These are phyloP conservation scores for Parazoanthus darwini DNA, from an alignment of 92 coral and sea anemone species.

Conservation along the genomic window DNA sequence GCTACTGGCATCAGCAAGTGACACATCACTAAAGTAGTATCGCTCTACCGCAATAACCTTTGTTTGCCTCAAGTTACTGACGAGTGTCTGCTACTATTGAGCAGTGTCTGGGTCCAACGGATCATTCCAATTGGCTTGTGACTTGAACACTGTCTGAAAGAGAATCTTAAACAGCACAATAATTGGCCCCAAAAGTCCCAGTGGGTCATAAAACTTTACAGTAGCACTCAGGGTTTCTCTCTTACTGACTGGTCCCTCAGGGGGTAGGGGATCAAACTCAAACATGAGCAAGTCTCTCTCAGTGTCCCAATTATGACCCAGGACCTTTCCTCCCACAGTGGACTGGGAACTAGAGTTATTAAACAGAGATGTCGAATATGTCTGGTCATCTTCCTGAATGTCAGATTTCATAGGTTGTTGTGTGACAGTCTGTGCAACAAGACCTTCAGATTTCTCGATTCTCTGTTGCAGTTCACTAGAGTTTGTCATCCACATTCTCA, in stretches of 20 bases:
- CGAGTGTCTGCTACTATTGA: constrained; percentile 44
- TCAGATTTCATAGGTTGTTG: neutral
- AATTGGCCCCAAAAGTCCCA: constrained; percentile 57
- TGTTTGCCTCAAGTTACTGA: constrained; percentile 35
- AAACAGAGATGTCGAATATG: constrained; percentile 44
- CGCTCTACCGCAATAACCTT: constrained; percentile 34
- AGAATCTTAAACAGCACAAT: constrained; percentile 52
- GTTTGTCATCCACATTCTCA: constrained; percentile 56
- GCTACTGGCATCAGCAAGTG: constrained; percentile 13
- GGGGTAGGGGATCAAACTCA: constrained; percentile 28
- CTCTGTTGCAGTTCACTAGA: constrained; percentile 17
- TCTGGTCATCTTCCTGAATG: constrained; percentile 42
- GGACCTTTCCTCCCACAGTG: constrained; percentile 34
- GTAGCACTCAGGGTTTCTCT: constrained; percentile 48
- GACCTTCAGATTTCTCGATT: constrained; percentile 38
- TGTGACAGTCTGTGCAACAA: neutral
- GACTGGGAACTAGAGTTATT: constrained; percentile 12
- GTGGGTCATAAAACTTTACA: constrained; percentile 57
- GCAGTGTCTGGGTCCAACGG: constrained; percentile 35
- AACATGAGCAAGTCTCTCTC: constrained; percentile 28
- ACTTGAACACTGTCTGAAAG: constrained; percentile 51
- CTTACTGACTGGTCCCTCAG: constrained; percentile 1
- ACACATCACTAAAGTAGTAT: constrained; percentile 37
- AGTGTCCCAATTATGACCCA: constrained; percentile 43
- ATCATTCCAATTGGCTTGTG: constrained; percentile 52